phyloP scores from a whole-genome alignment of 2,797 vertebrate genomes.

The Argya squamiceps region DNA sequence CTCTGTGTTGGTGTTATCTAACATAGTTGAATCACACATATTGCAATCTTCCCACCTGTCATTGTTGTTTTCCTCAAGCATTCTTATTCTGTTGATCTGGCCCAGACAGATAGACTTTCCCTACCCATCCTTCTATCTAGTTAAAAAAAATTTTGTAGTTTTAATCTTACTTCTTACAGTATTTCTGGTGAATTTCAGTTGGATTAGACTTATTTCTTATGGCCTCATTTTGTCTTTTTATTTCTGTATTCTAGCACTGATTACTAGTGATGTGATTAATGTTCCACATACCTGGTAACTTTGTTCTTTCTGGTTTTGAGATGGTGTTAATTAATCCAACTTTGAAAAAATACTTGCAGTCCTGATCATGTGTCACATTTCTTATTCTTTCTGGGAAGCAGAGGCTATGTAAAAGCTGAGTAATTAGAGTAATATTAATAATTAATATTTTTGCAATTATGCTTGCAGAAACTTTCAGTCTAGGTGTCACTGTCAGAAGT shows the following conservation, averaged over 20 bases:
- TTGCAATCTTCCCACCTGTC: neutral
- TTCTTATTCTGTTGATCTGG: neutral
- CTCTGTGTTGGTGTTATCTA: neutral
- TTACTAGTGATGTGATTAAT: conserved; percentile 77
- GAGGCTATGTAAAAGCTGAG: conserved; percentile 36
- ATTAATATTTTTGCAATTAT: neutral
- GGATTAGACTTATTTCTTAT: conserved; percentile 57
- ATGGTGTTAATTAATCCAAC: conserved; percentile 78
- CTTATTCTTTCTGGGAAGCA: conserved; percentile 64
- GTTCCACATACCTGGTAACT: conserved; percentile 65
- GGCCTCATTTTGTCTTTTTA: conserved; percentile 68
- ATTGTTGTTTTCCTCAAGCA: neutral
- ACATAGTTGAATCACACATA: neutral
- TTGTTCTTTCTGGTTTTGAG: conserved; percentile 73
- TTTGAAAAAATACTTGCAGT: conserved; percentile 58
- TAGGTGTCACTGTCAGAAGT: neutral
- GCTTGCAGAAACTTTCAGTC: conserved; percentile 22
- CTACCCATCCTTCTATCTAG: neutral
- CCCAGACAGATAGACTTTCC: neutral
- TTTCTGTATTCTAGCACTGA: conserved; percentile 72
- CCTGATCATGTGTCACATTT: conserved; percentile 45
- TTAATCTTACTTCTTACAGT: neutral
- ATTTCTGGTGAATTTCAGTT: conserved; percentile 44
- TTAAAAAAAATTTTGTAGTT: neutral
- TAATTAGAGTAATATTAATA: conserved; percentile 11